Evolutionary conservation across 2,797 vertebrate genomes (phyloP).

Genomic region (Pseudochaenichthys georgianus): DNA sequence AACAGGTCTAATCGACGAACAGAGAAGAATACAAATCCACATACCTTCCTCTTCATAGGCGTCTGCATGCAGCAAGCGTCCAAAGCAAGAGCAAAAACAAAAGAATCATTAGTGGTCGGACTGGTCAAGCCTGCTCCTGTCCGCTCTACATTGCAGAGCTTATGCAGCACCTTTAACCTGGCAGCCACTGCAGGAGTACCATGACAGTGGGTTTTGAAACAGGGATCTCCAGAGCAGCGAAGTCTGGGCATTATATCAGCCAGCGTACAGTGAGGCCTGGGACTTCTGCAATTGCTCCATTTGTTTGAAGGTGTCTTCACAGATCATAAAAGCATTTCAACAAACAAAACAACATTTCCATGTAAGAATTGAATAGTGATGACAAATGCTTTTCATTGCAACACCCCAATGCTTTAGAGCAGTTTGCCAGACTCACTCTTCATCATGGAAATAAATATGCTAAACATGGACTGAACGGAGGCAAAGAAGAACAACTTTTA

Average conservation of each 20-base stretch:
- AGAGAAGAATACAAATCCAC: slow-evolving; percentile 72
- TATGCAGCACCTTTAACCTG: slow-evolving; percentile 61
- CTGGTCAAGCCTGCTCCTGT: slow-evolving; percentile 47
- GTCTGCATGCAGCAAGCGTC: slow-evolving; percentile 89
- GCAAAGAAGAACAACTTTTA: slow-evolving; percentile 68
- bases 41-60: slow-evolving; percentile 89
- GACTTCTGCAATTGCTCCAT: slow-evolving; percentile 56
- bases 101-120: slow-evolving; percentile 76
- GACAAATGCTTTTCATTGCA: slow-evolving; percentile 13
- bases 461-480: slow-evolving; percentile 67
- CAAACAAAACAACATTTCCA: background rate
- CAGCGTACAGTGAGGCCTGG: background rate
- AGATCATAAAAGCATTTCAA: slow-evolving; percentile 16
- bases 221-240: background rate
- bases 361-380: slow-evolving; percentile 3
- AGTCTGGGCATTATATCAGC: slow-evolving; percentile 15
- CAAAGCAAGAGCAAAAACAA: slow-evolving; percentile 85
- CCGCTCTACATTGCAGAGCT: slow-evolving; percentile 61
- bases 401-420: slow-evolving; percentile 63
- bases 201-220: background rate
- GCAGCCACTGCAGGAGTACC: slow-evolving; percentile 52
- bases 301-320: background rate
- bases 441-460: slow-evolving; percentile 48
- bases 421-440: slow-evolving; percentile 47
- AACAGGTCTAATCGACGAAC: slow-evolving; percentile 46